Base-by-base conservation (phyloP, 2,888 invertebrate genomes). In the Trachelus stipa region DNA sequence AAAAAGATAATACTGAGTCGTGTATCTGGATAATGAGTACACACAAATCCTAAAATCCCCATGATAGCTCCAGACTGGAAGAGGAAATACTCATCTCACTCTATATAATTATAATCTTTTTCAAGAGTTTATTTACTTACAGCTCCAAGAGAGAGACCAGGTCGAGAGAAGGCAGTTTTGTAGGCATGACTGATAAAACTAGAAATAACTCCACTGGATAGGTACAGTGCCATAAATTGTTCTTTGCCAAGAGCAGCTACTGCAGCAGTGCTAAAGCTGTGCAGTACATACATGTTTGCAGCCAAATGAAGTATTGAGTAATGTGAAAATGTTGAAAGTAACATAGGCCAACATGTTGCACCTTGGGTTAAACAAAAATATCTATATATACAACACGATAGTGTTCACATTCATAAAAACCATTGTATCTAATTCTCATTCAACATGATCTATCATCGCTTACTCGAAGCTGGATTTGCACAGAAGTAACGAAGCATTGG, bases 281-380 rank as follows among this genome's bases (percentile, higher is more conserved):
- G 96, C 35, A 99, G 92, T 71, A 98, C 99, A 92, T 97, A 98
- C 99, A 99, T 99, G 92, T 99, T 99, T 77, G 96, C 95, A 84
- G 95, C 95, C 80, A 99, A 93, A 92, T 99, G 99, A 82, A 97
- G 92, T 68, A 95, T 91, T 1, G 96, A 96, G 88, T 96, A 96
- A 91, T 99, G 99, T 87, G 98, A 99, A 92, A 99, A 99, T 56
- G 96, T 96, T n/a, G 98, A 98, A 6, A 98, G 92, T 76, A 98
- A 89, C 98, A 99, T 98, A 4, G 99, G 97, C 92, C 95, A 93
- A 90, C 97, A 97, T 75, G 95, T 92, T 82, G 94, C 93, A 88
- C 93, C 96, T 97, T 91, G 73, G 92, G 92, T 87, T 35, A 84
- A 82, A 83, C 80, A 75, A 82, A 83, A 80, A 31, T 69, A 81